phyloP scores from a whole-genome alignment of 2,888 invertebrate genomes.

The Platerodrilus igneus region DNA sequence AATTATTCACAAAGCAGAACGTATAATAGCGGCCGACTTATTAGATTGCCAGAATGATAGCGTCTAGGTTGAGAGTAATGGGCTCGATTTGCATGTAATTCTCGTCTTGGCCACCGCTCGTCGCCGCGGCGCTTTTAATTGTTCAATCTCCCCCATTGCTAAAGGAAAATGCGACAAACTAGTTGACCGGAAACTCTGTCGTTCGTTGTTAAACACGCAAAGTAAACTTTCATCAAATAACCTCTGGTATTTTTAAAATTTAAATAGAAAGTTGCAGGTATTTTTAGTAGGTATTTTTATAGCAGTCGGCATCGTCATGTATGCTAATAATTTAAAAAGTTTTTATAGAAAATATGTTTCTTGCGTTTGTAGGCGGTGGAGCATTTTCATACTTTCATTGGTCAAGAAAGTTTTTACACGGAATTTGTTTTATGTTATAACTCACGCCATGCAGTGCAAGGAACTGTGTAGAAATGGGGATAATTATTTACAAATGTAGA shows the following conservation, averaged over 20 bases:
- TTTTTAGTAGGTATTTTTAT: too few relatives aligned
- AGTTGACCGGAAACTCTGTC: constrained; percentile 41
- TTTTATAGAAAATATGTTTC: too few relatives aligned
- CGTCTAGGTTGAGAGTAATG: constrained; percentile 27
- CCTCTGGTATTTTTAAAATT: constrained; percentile 20
- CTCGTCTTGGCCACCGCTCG: constrained; percentile 33
- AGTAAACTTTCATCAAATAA: constrained; percentile 33
- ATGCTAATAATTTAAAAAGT: too few relatives aligned
- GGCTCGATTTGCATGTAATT: constrained; percentile 35
- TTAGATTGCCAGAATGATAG: constrained; percentile 30
- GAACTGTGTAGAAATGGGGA: too few relatives aligned
- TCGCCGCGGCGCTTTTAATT: constrained; percentile 41
- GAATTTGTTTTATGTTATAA: too few relatives aligned
- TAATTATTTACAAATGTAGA: too few relatives aligned
- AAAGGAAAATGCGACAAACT: constrained; percentile 33
- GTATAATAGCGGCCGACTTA: constrained; percentile 28
- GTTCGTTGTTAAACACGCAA: constrained; percentile 41
- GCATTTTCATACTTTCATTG: too few relatives aligned
- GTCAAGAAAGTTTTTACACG: too few relatives aligned
- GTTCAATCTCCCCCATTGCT: constrained; percentile 31
- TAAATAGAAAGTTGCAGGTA: constrained; percentile 16
- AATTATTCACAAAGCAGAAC: constrained; percentile 27
- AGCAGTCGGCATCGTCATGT: too few relatives aligned
- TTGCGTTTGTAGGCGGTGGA: too few relatives aligned
- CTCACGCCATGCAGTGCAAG: too few relatives aligned